A percentile compares a stretch with the other conserved stretches of the same genome.
These are phyloP conservation scores for Drosophila neonasuta DNA, from an alignment of 2,888 invertebrate genomes.

Conservation along the genomic window DNA sequence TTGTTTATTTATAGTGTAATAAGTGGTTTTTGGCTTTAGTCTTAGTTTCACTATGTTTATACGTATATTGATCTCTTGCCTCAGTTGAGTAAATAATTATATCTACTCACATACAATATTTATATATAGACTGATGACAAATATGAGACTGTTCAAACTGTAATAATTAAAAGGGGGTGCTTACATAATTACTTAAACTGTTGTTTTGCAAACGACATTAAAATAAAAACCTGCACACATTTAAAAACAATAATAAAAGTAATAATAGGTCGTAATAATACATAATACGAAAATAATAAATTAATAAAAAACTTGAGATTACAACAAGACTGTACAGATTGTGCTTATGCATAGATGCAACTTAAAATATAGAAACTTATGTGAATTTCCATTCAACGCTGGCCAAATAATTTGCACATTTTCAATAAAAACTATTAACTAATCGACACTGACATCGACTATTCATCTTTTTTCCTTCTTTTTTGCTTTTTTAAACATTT, in stretches of 20 bases:
- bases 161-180: conserved; percentile 27
- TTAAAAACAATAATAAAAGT: conserved; percentile 25
- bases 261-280: conserved; percentile 32
- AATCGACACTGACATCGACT: conserved; percentile 26
- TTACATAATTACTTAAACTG: conserved; percentile 51
- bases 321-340: conserved; percentile 71
- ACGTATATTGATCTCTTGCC: conserved; percentile 41
- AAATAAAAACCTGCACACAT: conserved; percentile 54
- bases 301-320: conserved; percentile 63
- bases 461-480: neutral
- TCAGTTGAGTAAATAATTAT: conserved; percentile 37
- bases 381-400: conserved; percentile 53
- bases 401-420: conserved; percentile 56
- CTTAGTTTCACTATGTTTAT: conserved; percentile 68
- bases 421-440: conserved; percentile 45
- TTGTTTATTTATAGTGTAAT: conserved; percentile 51
- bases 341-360: conserved; percentile 50
- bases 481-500: conserved; percentile 23
- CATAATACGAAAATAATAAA: conserved; percentile 62
- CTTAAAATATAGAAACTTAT: conserved; percentile 29
- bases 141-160: conserved; percentile 29
- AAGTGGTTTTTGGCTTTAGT: conserved; percentile 72
- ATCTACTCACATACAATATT: conserved; percentile 18
- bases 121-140: conserved; percentile 23
- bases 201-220: conserved; percentile 73